A percentile compares a stretch with the other conserved stretches of the same genome.
Conservation (phyloP, 1,140 invertebrate species). For the Bombus confusus region DNA sequence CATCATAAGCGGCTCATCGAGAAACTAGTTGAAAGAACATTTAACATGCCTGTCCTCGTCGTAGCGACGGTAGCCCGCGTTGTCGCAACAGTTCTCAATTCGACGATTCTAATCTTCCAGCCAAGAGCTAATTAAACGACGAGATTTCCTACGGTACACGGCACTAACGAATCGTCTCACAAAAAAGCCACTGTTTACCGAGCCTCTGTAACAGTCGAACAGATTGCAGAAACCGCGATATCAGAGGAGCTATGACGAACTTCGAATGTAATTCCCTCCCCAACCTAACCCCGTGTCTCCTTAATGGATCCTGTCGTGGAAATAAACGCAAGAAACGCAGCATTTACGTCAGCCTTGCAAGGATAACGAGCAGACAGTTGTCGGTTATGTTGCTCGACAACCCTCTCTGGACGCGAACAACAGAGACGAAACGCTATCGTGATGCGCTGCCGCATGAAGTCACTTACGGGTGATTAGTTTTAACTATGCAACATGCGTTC, state of each 20-base stretch:
- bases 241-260: too few species aligned
- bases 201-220: conserved; percentile 11
- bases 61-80: too few species aligned
- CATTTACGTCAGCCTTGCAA: neutral
- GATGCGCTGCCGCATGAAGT: neutral
- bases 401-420: neutral
- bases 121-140: conserved; percentile 18
- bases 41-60: too few species aligned
- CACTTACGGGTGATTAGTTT: conserved; percentile 37
- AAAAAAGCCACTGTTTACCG: conserved; percentile 7
- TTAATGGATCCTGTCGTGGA: conserved; percentile 6
- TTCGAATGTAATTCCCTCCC: too few species aligned
- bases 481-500: conserved; percentile 22
- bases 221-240: conserved; percentile 2
- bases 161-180: neutral
- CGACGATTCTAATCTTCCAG: too few species aligned
- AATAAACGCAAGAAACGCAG: conserved; percentile 34
- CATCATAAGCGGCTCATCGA: too few species aligned
- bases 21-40: too few species aligned
- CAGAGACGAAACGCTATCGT: conserved; percentile 18
- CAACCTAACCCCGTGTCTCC: neutral
- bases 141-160: neutral
- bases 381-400: neutral
- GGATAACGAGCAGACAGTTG: neutral
- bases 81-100: too few species aligned